A percentile compares a stretch with the other conserved stretches of the same genome.
Conservation (phyloP, 2,888 invertebrate species). For the Hydroisotoma schaefferi region DNA sequence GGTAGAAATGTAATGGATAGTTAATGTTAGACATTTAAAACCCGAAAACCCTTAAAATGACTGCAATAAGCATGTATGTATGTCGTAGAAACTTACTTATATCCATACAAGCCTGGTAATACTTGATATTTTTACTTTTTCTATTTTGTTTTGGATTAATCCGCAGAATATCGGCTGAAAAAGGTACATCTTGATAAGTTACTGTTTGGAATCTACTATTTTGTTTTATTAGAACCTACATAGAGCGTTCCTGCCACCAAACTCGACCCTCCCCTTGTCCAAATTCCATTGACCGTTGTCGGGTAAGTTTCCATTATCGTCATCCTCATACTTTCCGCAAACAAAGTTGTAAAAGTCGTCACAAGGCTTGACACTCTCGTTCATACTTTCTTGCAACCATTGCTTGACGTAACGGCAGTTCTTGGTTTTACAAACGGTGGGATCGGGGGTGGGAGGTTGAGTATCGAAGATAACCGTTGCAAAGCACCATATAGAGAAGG, state of each 20-base stretch:
- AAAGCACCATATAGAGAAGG: neutral
- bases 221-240: neutral
- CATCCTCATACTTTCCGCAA: constrained; percentile 23
- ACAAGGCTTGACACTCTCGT: constrained; percentile 25
- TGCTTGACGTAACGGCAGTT: constrained; percentile 10
- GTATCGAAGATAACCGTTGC: neutral
- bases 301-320: neutral
- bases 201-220: neutral
- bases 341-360: constrained; percentile 36
- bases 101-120: constrained; percentile 17
- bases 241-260: constrained; percentile 5
- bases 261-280: neutral
- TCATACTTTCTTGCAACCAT: constrained; percentile 20
- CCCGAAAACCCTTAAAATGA: too few species aligned
- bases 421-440: constrained; percentile 10
- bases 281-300: neutral
- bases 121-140: neutral
- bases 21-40: neutral
- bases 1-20: neutral
- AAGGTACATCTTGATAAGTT: too few species aligned
- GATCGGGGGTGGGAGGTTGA: constrained; percentile 2
- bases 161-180: too few species aligned
- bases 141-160: too few species aligned
- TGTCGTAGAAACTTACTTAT: constrained; percentile 8
- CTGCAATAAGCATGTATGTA: too few species aligned